phyloP scores from a whole-genome alignment of 2,113 vertebrate genomes.

The Eretmochelys imbricata region DNA sequence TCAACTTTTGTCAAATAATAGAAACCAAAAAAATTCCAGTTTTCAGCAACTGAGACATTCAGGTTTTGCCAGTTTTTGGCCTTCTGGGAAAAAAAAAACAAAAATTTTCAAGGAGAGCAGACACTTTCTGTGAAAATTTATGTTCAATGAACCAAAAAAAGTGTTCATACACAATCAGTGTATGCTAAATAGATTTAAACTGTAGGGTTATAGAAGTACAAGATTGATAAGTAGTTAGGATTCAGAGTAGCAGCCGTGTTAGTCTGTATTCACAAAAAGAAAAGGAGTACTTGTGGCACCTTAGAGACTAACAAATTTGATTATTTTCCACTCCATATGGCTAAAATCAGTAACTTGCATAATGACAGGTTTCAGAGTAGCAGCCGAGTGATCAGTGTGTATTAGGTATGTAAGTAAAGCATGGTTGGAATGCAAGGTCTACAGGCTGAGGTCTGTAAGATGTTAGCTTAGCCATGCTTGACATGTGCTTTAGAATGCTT shows the following conservation, averaged over 20 bases:
- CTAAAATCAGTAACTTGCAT: no score
- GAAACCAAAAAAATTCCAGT: rapidly evolving
- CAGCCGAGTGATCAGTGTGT: background rate
- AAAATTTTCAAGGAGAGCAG: background rate
- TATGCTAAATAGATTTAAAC: background rate
- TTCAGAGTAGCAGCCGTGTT: no score
- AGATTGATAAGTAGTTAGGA: background rate
- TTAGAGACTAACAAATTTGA: no score
- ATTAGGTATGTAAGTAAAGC: background rate
- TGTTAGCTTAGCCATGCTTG: background rate
- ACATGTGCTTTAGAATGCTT: background rate
- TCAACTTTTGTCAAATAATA: background rate
- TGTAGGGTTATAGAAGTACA: background rate
- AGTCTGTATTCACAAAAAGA: no score
- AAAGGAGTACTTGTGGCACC: no score
- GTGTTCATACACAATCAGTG: background rate
- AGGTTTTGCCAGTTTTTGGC: background rate
- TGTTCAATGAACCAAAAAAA: background rate
- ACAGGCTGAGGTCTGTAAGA: background rate
- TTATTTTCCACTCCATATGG: no score
- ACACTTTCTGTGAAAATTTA: background rate
- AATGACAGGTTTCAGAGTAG: no score
- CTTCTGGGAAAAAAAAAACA: background rate
- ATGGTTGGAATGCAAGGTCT: background rate
- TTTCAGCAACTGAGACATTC: background rate